Evolutionary conservation across 1,140 invertebrate genomes (phyloP).

Genomic region (Telenomus remus): DNA sequence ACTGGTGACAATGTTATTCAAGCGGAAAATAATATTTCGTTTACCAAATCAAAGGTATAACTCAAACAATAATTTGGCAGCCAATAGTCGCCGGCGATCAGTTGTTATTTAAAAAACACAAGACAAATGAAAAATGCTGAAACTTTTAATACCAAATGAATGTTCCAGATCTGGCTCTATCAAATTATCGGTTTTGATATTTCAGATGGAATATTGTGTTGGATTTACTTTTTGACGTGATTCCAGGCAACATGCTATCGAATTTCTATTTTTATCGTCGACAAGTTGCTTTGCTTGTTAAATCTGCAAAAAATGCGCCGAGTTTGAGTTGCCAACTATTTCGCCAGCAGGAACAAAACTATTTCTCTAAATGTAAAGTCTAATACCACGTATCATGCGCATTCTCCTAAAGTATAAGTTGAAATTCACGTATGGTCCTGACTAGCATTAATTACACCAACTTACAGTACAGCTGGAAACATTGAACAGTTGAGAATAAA

Average conservation of each 20-base stretch:
- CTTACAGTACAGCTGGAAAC: constrained; percentile 2
- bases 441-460: constrained; percentile 24
- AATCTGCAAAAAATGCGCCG: constrained; percentile 23
- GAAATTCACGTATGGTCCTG: constrained; percentile 36
- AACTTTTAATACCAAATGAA: too few species aligned
- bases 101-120: neutral
- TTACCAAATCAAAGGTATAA: constrained; percentile 1
- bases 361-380: constrained; percentile 38
- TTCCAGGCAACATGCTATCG: too few species aligned
- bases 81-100: neutral
- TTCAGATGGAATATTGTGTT: too few species aligned
- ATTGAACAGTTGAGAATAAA: too few species aligned
- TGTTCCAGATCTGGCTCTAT: too few species aligned
- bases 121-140: too few species aligned
- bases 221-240: too few species aligned
- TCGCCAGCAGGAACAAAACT: constrained; percentile 38
- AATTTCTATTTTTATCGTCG: too few species aligned
- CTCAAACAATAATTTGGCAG: neutral
- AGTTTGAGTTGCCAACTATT: constrained; percentile 41
- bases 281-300: neutral
- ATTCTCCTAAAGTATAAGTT: constrained; percentile 38
- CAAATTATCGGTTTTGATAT: too few species aligned
- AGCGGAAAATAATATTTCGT: constrained; percentile 8
- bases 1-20: constrained; percentile 14
- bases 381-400: constrained; percentile 30